These are phyloP conservation scores for Bathynomus jamesi DNA, from an alignment of 1,140 invertebrate species.

Conservation along the genomic window DNA sequence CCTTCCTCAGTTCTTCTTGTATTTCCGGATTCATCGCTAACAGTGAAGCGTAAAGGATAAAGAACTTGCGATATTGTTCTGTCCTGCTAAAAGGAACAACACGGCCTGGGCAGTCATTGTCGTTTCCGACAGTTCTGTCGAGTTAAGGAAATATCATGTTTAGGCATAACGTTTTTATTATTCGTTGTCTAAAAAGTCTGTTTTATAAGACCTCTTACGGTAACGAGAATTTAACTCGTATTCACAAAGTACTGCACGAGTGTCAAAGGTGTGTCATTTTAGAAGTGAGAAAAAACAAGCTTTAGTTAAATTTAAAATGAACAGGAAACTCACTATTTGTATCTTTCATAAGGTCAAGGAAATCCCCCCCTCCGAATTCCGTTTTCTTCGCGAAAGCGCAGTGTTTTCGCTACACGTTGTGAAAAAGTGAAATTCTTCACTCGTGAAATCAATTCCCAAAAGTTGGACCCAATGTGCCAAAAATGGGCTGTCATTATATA, in stretches of 20 bases:
- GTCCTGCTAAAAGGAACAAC: constrained; percentile 49
- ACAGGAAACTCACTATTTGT: constrained; percentile 35
- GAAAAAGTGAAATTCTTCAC: constrained; percentile 34
- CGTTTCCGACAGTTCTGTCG: constrained; percentile 23
- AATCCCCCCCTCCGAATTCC: constrained; percentile 26
- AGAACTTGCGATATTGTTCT: constrained; percentile 53
- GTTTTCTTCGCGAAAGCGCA: constrained; percentile 12
- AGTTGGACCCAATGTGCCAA: too few species aligned
- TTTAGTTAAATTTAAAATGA: too few species aligned
- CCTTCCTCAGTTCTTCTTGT: constrained; percentile 33
- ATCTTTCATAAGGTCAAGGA: constrained; percentile 31
- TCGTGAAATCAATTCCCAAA: constrained; percentile 29
- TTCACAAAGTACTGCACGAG: too few species aligned
- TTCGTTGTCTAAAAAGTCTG: too few species aligned
- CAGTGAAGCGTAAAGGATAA: constrained; percentile 54
- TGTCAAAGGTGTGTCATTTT: too few species aligned
- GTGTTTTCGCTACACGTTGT: constrained; percentile 21
- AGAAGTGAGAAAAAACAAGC: too few species aligned
- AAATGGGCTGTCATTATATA: too few species aligned
- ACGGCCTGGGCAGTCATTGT: constrained; percentile 31
- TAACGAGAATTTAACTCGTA: too few species aligned
- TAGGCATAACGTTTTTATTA: too few species aligned
- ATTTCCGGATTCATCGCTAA: constrained; percentile 45
- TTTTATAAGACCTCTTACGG: too few species aligned
- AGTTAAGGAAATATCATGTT: not conserved